Evolutionary conservation across 2,888 invertebrate species (phyloP), one percentile per base, ranked within the genome.

Genomic region (Zaprionus obscuricornis): DNA sequence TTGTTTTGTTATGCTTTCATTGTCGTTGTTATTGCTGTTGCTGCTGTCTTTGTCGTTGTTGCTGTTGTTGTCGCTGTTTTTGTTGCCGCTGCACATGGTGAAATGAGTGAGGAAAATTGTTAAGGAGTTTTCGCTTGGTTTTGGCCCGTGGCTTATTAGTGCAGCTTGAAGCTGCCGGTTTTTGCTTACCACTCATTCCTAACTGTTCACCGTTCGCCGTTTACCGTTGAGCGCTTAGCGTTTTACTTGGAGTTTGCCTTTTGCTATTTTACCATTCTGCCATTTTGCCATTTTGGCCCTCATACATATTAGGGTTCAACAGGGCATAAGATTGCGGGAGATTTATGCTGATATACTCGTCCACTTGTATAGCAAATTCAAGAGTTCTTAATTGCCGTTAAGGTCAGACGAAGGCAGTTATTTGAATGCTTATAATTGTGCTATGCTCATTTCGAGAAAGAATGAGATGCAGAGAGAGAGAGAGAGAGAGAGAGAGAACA

Each of bases 271-370:
- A n/a, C n/a, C n/a, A n/a, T n/a, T n/a, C n/a, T n/a, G n/a, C n/a
- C n/a, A n/a, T n/a, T n/a, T n/a, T n/a, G n/a, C n/a, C n/a, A n/a
- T 26, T 55, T 49, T 42, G 36, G 50, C 49, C 43, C 66, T 50
- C 45, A 52, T n/a, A n/a, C n/a, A n/a, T 52, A 60, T 60, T 59
- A 34, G 54, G 50, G 67, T 78, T 71, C 59, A 63, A 37, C 63
- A 49, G 74, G 47, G 60, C 74, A 62, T 29, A 34, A 58, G 49
- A 54, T 69, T 74, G 56, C 69, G 27, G 6, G 45, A 62, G 69
- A 69, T 66, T 69, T 66, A 69, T 69, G 72, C 66, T 71, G 69
- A 68, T 69, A 69, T 66, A 60, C 66, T 66, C 56, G 26, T 4
- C 51, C 55, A 66, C 47, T 66, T 60, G 36, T 55, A 66, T 51